Evolutionary conservation across 2,797 vertebrate species (phyloP), one percentile per base, ranked within the genome.

Genomic region (Sus cebifrons): DNA sequence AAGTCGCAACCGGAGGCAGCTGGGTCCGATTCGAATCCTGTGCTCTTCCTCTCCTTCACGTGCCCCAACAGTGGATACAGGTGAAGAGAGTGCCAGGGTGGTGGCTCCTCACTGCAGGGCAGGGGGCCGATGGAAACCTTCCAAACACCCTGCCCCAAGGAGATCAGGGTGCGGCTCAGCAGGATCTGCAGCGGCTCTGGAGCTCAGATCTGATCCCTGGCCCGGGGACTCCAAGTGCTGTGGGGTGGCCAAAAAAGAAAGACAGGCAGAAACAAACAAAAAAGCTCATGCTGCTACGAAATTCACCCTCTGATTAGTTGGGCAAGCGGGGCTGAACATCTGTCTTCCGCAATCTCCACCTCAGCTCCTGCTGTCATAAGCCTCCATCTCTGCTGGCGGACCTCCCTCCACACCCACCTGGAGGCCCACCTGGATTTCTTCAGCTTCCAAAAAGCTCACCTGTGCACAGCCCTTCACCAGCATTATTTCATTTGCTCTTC

Each of bases 11-110:
- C 25, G 49, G 77, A 85, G 60, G 36, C 32, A 17, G 74, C 49
- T 44, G n/a, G 1, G 0, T 14, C 73, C 25, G 68, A 25, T 4
- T 75, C 0, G 2, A 58, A 52, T 56, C 62, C 60, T 3, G 1
- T n/a, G 9, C 16, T 44, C 79, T 58, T 23, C 13, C 23, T 62
- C 8, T 2, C 77, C 56, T 40, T 62, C 79, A 3, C 1, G 20
- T 44, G 11, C 36, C 12, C n/a, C 23, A 0, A 58, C 2, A 17
- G 29, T 0, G 11, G 65, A 17, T 17, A 11, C 9, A 0, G 8
- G 79, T 1, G 20, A 81, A 56, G 60, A 40, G 77, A 36, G 84
- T 10, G n/a, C 83, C 79, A 13, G 62, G 49, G 60, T 17, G 27
- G 32, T 13, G n/a, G 29, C 25, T 36, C 21, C 81, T 1, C 4